These are phyloP conservation scores for Prorops nasuta DNA, from an alignment of 1,140 invertebrate species.

Conservation along the genomic window DNA sequence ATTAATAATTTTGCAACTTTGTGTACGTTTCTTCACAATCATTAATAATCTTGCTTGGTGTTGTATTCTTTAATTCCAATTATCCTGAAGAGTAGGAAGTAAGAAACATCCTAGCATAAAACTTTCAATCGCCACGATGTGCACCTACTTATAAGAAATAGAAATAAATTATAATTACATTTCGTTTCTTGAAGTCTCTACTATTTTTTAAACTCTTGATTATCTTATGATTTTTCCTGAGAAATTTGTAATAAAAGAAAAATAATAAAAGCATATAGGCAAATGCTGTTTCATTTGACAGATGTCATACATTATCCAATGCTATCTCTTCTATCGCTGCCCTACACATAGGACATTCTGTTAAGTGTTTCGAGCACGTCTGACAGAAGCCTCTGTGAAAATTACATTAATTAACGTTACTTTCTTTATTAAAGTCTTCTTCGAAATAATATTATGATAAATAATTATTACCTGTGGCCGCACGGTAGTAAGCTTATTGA, in stretches of 20 bases:
- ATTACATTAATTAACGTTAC: constrained; percentile 17
- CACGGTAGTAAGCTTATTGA: constrained; percentile 77
- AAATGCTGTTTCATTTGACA: constrained; percentile 22
- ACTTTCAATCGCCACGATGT: too few species aligned
- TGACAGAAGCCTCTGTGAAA: constrained; percentile 80
- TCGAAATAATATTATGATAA: not conserved
- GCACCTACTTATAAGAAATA: too few species aligned
- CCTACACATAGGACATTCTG: constrained; percentile 87
- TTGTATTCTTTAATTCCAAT: too few species aligned
- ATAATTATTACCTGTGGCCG: constrained; percentile 67
- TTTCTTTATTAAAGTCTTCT: not conserved
- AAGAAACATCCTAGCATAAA: too few species aligned
- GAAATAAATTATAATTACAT: constrained; percentile 22
- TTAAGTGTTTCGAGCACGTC: constrained; percentile 73
- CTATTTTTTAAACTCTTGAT: constrained; percentile 17
- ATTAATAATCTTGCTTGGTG: too few species aligned
- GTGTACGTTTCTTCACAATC: too few species aligned
- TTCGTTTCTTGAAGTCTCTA: constrained; percentile 13
- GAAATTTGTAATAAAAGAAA: constrained; percentile 21
- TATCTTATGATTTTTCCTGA: constrained; percentile 25
- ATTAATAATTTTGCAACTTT: too few species aligned
- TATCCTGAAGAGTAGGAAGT: too few species aligned
- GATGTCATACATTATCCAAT: constrained; percentile 49
- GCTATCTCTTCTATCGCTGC: constrained; percentile 55
- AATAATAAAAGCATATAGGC: constrained; percentile 22